phyloP scores from a whole-genome alignment of 2,113 vertebrate genomes.

The Macquaria australasica region DNA sequence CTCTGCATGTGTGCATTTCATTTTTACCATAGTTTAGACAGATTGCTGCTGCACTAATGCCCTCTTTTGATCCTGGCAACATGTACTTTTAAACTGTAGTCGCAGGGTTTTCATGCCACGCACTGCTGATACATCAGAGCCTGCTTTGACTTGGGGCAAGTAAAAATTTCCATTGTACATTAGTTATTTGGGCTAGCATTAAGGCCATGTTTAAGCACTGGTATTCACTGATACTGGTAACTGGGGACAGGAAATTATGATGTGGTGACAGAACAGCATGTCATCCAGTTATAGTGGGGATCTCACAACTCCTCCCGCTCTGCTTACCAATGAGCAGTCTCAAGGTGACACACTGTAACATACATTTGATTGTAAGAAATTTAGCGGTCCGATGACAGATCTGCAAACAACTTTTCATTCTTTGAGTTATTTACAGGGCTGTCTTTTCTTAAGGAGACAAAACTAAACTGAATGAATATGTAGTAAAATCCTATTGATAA shows the following conservation, averaged over 20 bases:
- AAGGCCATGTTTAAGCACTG: not conserved
- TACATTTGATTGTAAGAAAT: not conserved
- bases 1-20: not conserved
- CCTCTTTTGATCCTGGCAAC: not conserved
- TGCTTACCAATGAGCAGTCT: no score
- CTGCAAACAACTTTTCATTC: not conserved
- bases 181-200: no score
- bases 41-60: not conserved
- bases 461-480: not conserved
- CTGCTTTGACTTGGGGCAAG: no score
- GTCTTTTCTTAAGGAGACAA: not conserved
- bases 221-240: not conserved
- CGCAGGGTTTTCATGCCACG: not conserved
- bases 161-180: no score
- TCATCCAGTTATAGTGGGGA: not conserved
- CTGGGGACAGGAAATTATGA: not conserved
- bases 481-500: not conserved
- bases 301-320: not conserved
- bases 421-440: not conserved
- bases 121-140: not conserved
- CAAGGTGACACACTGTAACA: no score
- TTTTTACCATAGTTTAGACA: not conserved
- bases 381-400: not conserved
- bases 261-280: not conserved
- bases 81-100: not conserved